A percentile compares a stretch with the other conserved stretches of the same genome.
phyloP scores from a whole-genome alignment of 2,113 vertebrate species.

The Phylloscopus trochilus region DNA sequence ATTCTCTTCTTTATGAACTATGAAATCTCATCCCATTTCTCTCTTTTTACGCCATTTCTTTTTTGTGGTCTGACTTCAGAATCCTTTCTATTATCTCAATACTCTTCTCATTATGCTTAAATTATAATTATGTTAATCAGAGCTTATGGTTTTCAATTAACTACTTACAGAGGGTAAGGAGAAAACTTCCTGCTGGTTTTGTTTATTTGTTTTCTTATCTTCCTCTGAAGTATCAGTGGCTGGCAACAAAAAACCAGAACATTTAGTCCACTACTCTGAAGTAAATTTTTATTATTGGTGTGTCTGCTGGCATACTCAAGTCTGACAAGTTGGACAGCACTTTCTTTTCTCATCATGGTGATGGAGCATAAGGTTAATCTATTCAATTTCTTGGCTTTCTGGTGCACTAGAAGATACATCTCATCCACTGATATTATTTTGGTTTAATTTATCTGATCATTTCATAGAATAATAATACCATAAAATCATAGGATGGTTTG shows the following conservation, averaged over 20 bases:
- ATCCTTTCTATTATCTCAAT: background rate
- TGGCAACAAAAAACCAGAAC: background rate
- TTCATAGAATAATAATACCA: background rate
- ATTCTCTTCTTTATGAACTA: background rate
- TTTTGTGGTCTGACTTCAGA: background rate
- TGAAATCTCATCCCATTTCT: background rate
- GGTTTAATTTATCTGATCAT: background rate
- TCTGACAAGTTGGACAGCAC: background rate
- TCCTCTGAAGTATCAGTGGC: background rate
- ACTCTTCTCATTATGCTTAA: background rate
- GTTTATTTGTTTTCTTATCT: background rate
- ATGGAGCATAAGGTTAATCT: background rate
- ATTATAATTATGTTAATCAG: background rate
- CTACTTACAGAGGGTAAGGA: background rate
- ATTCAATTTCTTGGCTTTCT: background rate
- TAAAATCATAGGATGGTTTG: background rate
- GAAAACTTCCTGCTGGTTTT: background rate
- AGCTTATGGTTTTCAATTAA: background rate
- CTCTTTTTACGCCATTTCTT: background rate
- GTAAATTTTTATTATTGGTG: background rate
- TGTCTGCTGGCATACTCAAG: background rate
- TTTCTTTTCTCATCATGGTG: background rate
- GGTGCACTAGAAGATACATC: background rate
- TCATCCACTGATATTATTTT: background rate
- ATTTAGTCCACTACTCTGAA: background rate